These are phyloP conservation scores for Phalera bucephala DNA, from an alignment of 2,888 invertebrate genomes.

Conservation along the genomic window DNA sequence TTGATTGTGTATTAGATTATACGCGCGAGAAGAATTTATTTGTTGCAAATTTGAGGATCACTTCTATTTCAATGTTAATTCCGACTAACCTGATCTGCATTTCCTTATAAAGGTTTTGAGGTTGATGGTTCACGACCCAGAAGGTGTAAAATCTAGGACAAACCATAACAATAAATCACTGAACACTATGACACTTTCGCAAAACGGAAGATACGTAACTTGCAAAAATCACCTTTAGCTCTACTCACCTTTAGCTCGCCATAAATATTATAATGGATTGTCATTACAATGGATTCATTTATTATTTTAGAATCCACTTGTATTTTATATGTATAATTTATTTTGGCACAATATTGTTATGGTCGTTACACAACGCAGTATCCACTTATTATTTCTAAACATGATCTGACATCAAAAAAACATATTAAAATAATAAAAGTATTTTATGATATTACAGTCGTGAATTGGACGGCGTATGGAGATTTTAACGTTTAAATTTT, in stretches of 20 bases:
- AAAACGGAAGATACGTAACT: constrained; percentile 22
- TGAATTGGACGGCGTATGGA: constrained; percentile 3
- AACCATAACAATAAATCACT: constrained; percentile 31
- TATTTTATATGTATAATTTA: constrained; percentile 2
- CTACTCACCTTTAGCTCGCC: constrained; percentile 1
- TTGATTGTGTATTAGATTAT: no score
- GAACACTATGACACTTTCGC: constrained; percentile 26
- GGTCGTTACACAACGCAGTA: constrained; percentile 4
- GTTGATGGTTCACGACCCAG: constrained; percentile 55
- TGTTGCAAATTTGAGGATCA: not conserved
- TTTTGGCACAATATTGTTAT: constrained; percentile 4
- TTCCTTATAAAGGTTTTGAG: constrained; percentile 60
- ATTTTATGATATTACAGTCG: no score
- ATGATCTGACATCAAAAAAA: constrained; percentile 10
- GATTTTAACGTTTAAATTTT: not conserved
- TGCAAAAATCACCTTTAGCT: constrained; percentile 1
- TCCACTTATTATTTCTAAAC: constrained; percentile 18
- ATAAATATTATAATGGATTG: constrained; percentile 11
- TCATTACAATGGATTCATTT: constrained; percentile 12
- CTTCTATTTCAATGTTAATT: constrained; percentile 57
- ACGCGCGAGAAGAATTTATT: not conserved
- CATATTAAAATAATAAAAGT: constrained; percentile 1
- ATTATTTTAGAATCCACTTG: not conserved
- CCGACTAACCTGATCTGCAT: constrained; percentile 49
- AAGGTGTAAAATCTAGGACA: constrained; percentile 50